These are phyloP conservation scores for Baryphthengus martii DNA, from an alignment of 2,113 vertebrate genomes.

Conservation along the genomic window DNA sequence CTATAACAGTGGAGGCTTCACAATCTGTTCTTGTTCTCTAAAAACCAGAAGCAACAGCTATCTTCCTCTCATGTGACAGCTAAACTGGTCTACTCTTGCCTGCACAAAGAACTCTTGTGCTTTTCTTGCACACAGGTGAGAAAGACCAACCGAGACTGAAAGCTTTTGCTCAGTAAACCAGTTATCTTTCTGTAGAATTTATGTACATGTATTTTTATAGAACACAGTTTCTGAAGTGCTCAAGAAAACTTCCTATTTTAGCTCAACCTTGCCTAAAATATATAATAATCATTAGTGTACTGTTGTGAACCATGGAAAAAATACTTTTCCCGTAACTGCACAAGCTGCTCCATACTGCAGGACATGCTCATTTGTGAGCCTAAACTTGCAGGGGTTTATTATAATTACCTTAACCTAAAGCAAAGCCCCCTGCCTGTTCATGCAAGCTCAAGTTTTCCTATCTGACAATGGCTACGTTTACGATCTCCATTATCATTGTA, in stretches of 20 bases:
- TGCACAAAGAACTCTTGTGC: slow-evolving; percentile 74
- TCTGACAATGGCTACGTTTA: background rate
- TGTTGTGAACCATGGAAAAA: background rate
- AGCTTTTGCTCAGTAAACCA: slow-evolving; percentile 20
- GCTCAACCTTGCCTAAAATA: background rate
- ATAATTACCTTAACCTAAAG: background rate
- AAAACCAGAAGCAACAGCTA: slow-evolving; percentile 60
- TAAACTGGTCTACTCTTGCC: slow-evolving; percentile 52
- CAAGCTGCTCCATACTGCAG: background rate
- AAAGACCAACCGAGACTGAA: slow-evolving; percentile 34
- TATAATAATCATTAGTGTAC: background rate
- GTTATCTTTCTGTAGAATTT: background rate
- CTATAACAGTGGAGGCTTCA: slow-evolving; percentile 20
- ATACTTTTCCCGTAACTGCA: background rate
- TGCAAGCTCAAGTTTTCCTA: background rate
- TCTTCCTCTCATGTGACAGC: slow-evolving; percentile 73
- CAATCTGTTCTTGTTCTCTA: slow-evolving; percentile 57
- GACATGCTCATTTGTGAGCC: background rate
- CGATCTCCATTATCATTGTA: background rate
- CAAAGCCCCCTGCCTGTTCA: background rate
- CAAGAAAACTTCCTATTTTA: background rate
- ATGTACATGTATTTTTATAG: background rate
- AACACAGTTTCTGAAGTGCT: background rate
- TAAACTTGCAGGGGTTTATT: background rate
- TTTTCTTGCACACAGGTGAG: slow-evolving; percentile 64